Percentiles rank a stretch among this genome's conserved stretches.
Evolutionary conservation across 2,888 invertebrate genomes (phyloP).

Genomic region (Nemapogon koenigi): DNA sequence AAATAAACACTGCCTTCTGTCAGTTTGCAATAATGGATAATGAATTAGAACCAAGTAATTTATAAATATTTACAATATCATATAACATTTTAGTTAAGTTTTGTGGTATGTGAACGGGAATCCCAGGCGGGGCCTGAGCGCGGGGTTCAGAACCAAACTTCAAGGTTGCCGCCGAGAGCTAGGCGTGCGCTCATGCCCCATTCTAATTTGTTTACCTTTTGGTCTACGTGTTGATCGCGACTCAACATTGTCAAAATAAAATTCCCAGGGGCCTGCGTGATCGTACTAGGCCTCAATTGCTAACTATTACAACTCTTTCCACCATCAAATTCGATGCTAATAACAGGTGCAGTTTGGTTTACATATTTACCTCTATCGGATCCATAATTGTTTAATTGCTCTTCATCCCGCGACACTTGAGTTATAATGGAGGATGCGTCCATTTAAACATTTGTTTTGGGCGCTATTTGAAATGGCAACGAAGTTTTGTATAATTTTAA

Average conservation of each 20-base stretch:
- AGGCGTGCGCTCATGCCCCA: not conserved
- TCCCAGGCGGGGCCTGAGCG: no score
- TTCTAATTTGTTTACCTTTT: slow-evolving; percentile 7
- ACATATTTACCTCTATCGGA: slow-evolving; percentile 90
- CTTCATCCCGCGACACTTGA: slow-evolving; percentile 97
- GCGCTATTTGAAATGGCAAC: slow-evolving; percentile 59
- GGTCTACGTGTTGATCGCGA: no score
- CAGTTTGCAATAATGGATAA: no score
- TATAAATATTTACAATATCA: no score
- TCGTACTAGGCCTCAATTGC: no score
- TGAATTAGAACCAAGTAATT: no score
- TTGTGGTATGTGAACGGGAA: no score
- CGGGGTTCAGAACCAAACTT: not conserved
- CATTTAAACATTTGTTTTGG: slow-evolving; percentile 73
- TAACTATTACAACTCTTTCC: no score
- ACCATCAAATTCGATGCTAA: slow-evolving; percentile 46
- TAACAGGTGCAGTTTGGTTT: slow-evolving; percentile 62
- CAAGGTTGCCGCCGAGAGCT: slow-evolving; percentile 3
- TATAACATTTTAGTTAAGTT: no score
- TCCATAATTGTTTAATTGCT: slow-evolving; percentile 90
- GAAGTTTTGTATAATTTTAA: slow-evolving; percentile 55
- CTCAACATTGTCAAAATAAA: no score
- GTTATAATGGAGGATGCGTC: slow-evolving; percentile 99
- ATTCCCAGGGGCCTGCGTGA: no score
- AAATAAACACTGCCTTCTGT: no score